Evolutionary conservation across 2,888 invertebrate genomes (phyloP).

Genomic region (Athalia rosae): DNA sequence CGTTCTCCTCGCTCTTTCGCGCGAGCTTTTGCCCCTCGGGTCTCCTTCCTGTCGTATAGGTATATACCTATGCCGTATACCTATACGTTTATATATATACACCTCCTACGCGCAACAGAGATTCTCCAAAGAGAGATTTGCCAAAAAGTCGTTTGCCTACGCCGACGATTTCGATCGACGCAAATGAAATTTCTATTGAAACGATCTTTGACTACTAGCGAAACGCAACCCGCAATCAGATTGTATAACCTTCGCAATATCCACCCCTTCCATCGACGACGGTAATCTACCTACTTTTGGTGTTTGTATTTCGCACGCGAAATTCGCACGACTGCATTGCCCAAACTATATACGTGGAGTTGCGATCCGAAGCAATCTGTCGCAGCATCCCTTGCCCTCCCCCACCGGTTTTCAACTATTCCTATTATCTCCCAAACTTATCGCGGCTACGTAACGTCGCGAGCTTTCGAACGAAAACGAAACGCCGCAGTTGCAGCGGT

Average conservation of each 20-base stretch:
- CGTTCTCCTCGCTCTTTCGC: not conserved
- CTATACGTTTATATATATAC: too few species aligned
- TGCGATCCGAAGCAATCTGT: constrained; percentile 17
- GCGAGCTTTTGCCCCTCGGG: constrained; percentile 41
- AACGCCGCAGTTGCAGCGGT: too few species aligned
- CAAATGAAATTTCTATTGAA: constrained; percentile 22
- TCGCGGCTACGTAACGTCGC: not conserved
- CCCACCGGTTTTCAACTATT: too few species aligned
- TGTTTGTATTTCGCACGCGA: too few species aligned
- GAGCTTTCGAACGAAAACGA: too few species aligned
- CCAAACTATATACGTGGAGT: too few species aligned
- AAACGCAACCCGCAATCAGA: not conserved
- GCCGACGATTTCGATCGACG: constrained; percentile 18
- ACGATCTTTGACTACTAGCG: constrained; percentile 10
- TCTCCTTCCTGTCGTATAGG: constrained; percentile 24
- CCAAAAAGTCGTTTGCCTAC: constrained; percentile 31
- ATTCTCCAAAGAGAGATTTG: constrained; percentile 36
- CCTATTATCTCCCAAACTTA: not conserved
- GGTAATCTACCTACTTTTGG: too few species aligned
- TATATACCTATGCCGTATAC: not conserved
- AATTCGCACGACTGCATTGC: too few species aligned
- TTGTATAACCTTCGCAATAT: not conserved
- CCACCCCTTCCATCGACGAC: too few species aligned
- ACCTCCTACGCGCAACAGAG: constrained; percentile 25
- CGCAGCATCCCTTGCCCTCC: not conserved